Percentiles rank a stretch among this genome's conserved stretches.
Conservation (phyloP, 2,888 invertebrate species). For the Alcis repandata region DNA sequence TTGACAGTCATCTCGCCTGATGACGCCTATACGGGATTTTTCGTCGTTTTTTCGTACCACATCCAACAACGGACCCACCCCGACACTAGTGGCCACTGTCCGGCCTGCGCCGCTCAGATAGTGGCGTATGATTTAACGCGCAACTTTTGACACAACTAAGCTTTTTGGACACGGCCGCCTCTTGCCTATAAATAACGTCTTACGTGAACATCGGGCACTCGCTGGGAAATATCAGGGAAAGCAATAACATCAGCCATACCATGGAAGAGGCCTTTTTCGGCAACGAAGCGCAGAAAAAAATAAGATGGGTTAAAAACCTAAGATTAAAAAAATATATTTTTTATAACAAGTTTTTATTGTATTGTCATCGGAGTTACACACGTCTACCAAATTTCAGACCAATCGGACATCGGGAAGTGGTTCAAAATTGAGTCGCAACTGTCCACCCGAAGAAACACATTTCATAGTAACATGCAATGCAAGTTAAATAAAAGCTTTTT, state of each 20-base stretch:
- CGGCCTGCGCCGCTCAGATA: conserved; percentile 90
- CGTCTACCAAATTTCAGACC: too few species aligned
- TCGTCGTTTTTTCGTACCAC: background rate
- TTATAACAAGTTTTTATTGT: too few species aligned
- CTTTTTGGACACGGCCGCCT: conserved; percentile 85
- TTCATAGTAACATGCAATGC: too few species aligned
- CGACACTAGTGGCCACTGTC: conserved; percentile 80
- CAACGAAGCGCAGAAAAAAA: background rate
- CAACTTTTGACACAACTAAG: conserved; percentile 89
- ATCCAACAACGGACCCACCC: conserved; percentile 56
- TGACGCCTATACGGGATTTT: too few species aligned
- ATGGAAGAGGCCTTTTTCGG: background rate
- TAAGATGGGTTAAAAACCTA: too few species aligned
- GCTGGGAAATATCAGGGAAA: conserved; percentile 41
- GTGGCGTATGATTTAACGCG: conserved; percentile 89
- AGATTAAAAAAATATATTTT: too few species aligned
- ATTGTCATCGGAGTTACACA: too few species aligned
- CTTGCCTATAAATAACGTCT: conserved; percentile 84
- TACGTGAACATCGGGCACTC: conserved; percentile 75
- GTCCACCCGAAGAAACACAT: too few species aligned
- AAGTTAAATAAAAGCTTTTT: too few species aligned
- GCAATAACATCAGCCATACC: conserved; percentile 5
- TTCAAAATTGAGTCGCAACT: too few species aligned
- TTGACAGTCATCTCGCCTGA: too few species aligned
- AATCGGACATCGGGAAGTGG: too few species aligned